These are phyloP conservation scores for Spodoptera exigua DNA, from an alignment of 2,888 invertebrate genomes.

Conservation along the genomic window DNA sequence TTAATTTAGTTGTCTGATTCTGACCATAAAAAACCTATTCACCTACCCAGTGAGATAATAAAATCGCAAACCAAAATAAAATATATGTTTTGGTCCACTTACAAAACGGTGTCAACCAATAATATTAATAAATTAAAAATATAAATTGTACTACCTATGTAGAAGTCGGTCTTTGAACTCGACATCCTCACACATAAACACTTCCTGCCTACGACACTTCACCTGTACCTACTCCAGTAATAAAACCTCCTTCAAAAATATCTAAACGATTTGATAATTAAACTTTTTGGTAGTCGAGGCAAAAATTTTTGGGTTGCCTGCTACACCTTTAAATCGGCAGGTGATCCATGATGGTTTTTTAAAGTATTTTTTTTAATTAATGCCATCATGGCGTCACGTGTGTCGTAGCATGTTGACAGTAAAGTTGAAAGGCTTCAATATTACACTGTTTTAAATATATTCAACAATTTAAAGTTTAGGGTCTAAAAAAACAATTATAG, in stretches of 20 bases:
- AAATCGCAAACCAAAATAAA: too few species aligned
- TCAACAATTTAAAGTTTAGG: slow-evolving; percentile 4
- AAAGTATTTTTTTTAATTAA: slow-evolving; percentile 77
- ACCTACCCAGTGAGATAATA: too few species aligned
- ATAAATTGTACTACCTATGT: too few species aligned
- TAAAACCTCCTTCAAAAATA: slow-evolving; percentile 24
- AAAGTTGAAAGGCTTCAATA: slow-evolving; percentile 31
- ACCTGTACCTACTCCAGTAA: slow-evolving; percentile 1
- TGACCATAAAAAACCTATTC: too few species aligned
- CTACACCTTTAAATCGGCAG: slow-evolving; percentile 86
- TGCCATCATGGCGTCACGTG: slow-evolving; percentile 79
- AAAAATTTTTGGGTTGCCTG: slow-evolving; percentile 81
- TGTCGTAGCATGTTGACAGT: slow-evolving; percentile 71
- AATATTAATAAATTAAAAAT: too few species aligned
- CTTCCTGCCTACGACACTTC: background rate
- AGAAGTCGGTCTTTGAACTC: too few species aligned
- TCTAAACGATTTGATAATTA: slow-evolving; percentile 71
- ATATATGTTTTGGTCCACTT: too few species aligned
- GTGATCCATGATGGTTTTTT: slow-evolving; percentile 76
- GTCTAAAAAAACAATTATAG: too few species aligned
- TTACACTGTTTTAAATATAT: slow-evolving; percentile 28
- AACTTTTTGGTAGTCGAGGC: slow-evolving; percentile 62
- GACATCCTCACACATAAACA: too few species aligned
- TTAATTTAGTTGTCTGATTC: too few species aligned
- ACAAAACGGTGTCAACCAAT: too few species aligned